phyloP scores from a whole-genome alignment of 2,113 vertebrate species.

The Xiphorhynchus elegans region DNA sequence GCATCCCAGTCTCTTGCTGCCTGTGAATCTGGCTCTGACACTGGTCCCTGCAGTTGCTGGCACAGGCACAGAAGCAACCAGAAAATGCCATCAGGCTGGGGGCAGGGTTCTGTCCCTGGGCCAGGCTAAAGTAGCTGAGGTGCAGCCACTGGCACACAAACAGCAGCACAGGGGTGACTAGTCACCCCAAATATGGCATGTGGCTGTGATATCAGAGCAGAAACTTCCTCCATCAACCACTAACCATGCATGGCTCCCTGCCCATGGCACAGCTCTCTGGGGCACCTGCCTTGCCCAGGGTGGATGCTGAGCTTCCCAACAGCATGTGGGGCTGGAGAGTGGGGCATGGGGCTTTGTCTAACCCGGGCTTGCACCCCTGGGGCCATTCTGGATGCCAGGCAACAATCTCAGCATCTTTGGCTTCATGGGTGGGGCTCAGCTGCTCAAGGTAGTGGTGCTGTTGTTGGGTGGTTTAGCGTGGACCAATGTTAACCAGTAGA shows the following conservation, averaged over 20 bases:
- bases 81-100: not conserved
- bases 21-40: rapidly evolving
- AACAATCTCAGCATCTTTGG: not conserved
- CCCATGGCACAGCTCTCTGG: rapidly evolving
- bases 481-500: not conserved
- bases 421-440: not conserved
- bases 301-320: rapidly evolving
- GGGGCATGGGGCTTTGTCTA: rapidly evolving
- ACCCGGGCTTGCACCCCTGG: not conserved
- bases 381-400: not conserved
- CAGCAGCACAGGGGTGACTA: not conserved
- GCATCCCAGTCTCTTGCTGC: not conserved
- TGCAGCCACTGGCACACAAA: rapidly evolving
- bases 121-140: not conserved
- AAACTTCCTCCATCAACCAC: not conserved
- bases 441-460: rapidly evolving
- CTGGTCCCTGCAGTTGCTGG: not conserved
- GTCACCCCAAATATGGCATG: not conserved
- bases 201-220: rapidly evolving
- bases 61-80: rapidly evolving
- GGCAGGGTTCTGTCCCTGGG: not conserved
- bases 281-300: not conserved
- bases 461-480: not conserved
- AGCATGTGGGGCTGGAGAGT: rapidly evolving
- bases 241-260: not conserved